These are phyloP conservation scores for Callionymus lyra DNA, from an alignment of 2,113 vertebrate species.

Conservation along the genomic window DNA sequence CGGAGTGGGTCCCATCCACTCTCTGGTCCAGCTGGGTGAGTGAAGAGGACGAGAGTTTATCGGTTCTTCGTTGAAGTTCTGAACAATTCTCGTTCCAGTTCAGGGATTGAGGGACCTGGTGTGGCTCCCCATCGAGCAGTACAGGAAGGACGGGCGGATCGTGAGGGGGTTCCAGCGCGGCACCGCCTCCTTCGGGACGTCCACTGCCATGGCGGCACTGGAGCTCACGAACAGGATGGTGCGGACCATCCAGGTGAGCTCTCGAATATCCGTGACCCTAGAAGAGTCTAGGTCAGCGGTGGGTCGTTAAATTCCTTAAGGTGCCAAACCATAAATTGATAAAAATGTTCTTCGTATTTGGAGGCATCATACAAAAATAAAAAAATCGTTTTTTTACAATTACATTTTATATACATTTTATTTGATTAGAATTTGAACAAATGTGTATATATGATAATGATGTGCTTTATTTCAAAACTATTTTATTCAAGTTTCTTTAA, in stretches of 20 bases:
- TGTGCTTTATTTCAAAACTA: too few relatives aligned
- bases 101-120: constrained; percentile 94
- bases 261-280: neutral
- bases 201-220: constrained; percentile 93
- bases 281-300: neutral
- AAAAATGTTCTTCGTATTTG: too few relatives aligned
- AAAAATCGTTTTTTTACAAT: too few relatives aligned
- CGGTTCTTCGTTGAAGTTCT: too few relatives aligned
- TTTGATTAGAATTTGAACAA: too few relatives aligned
- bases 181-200: constrained; percentile 94
- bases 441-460: too few relatives aligned
- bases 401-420: too few relatives aligned
- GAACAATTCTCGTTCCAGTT: constrained; percentile 66
- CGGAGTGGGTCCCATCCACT: constrained; percentile 95
- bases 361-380: too few relatives aligned
- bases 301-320: too few relatives aligned
- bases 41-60: too few relatives aligned
- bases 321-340: too few relatives aligned
- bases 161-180: constrained; percentile 91
- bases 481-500: too few relatives aligned
- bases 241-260: constrained; percentile 86
- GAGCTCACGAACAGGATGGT: constrained; percentile 97
- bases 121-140: constrained; percentile 97
- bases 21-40: constrained; percentile 89
- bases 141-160: constrained; percentile 90